A percentile compares a stretch with the other conserved stretches of the same genome.
Conservation (phyloP, 2,113 vertebrate genomes). For the Thunnus thynnus region DNA sequence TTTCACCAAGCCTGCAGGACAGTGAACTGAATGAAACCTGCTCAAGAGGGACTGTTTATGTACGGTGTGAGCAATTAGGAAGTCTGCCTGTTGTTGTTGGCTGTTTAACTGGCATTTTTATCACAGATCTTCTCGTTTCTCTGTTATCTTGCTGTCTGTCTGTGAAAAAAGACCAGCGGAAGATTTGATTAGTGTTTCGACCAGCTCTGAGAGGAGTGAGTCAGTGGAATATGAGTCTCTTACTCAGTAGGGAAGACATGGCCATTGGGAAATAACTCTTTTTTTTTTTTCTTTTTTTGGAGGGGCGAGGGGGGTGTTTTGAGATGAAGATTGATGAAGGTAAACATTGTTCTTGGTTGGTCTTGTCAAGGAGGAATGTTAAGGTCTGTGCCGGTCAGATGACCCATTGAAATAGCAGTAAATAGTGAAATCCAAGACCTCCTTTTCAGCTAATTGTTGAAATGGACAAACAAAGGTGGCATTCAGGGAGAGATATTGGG, state of each 20-base stretch:
- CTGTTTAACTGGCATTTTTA: constrained; percentile 4
- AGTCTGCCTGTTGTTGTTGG: constrained; percentile 24
- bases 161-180: constrained; percentile 31
- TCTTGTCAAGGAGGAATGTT: constrained; percentile 68
- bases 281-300: constrained; percentile 19
- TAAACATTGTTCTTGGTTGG: constrained; percentile 76
- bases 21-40: constrained; percentile 8
- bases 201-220: constrained; percentile 37
- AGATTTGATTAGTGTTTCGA: constrained; percentile 44
- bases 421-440: constrained; percentile 67
- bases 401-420: constrained; percentile 54
- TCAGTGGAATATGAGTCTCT: constrained; percentile 53
- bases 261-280: constrained; percentile 36
- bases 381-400: constrained; percentile 47
- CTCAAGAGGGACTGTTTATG: constrained; percentile 4
- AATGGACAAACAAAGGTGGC: constrained; percentile 68
- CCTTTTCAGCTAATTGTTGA: constrained; percentile 60
- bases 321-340: constrained; percentile 68
- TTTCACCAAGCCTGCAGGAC: not conserved
- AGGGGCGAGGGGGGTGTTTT: constrained; percentile 20
- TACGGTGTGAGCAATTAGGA: constrained; percentile 18
- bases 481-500: constrained; percentile 50
- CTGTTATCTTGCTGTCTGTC: constrained; percentile 9
- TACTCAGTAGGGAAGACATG: constrained; percentile 50
- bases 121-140: constrained; percentile 26